Conservation (phyloP, 2,113 vertebrate genomes). For the Nestor notabilis region DNA sequence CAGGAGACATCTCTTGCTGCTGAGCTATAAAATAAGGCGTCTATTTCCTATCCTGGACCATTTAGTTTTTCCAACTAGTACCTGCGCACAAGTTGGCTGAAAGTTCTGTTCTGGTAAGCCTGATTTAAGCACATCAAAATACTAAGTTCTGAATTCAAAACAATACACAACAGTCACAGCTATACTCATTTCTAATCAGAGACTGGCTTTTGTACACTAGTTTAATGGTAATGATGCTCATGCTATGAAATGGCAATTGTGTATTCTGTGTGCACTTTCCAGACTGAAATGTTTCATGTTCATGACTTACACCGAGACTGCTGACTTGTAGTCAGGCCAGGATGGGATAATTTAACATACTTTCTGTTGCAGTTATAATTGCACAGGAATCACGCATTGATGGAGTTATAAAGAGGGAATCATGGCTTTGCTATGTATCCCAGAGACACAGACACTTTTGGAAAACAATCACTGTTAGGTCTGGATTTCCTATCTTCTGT, state of each 20-base stretch:
- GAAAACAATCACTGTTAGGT: background rate
- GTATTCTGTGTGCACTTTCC: background rate
- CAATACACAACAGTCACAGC: background rate
- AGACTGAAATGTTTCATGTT: background rate
- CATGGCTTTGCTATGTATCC: background rate
- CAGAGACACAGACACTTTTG: background rate
- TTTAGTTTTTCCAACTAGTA: background rate
- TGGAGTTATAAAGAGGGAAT: background rate
- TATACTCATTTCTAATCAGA: background rate
- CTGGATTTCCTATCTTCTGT: background rate
- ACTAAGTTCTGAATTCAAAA: background rate
- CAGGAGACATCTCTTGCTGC: background rate
- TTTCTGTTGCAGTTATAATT: background rate
- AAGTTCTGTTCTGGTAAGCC: background rate
- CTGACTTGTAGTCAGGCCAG: background rate
- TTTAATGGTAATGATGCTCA: background rate
- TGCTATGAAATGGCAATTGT: background rate
- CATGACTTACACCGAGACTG: background rate
- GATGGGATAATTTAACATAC: background rate
- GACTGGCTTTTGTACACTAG: background rate
- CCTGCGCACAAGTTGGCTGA: background rate
- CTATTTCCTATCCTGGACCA: background rate
- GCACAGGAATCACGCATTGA: background rate
- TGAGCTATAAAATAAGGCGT: background rate
- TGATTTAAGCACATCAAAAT: background rate